Base-by-base conservation (phyloP, 2,888 invertebrate genomes). In the Aleiodes alternator region DNA sequence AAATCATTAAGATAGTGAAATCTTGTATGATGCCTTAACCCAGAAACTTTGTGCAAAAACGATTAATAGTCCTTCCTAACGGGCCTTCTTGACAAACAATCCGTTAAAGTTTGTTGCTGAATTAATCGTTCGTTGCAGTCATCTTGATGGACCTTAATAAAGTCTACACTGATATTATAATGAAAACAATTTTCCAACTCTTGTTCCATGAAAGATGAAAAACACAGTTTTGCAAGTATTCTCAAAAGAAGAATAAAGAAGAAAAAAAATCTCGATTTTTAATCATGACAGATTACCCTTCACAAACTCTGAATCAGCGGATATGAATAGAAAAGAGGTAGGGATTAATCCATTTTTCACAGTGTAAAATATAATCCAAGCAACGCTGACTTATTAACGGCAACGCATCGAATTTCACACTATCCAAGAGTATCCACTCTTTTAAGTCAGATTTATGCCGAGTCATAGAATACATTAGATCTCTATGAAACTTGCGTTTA, bases 121-220 rank as follows among this genome's bases (percentile, higher is more conserved):
- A 73, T 66, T 76, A 75, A 71, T 79, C 76, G 69, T 75, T 79
- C 78, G 75, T 78, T 73, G 72, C 76, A 75, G 78, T 79, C 75
- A 78, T 69, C 56, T 69, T 70, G 56, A 78, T 76, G 75, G 79
- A 74, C 31, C 76, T 78, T 76, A 76, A 78, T 75, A 78, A 75
- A 69, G 69, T 34, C 16, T 29, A 68, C 51, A 51, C 11, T 50
- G 48, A 51, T 68, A 16, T 59, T 5, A 34, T 12, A n/a, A 61
- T 3, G 4, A 53, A 53, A 53, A 16, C 3, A 12, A 14, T 53
- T 53, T 8, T 8, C 14, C 16, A 53, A 53, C 14, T 16, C 53
- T 12, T 16, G 16, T 53, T 61, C 38, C 38, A 14, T n/a, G 14
- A 34, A 61, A 31, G 38, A 61, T 6, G 31, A 38, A 34, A 23